phyloP scores from a whole-genome alignment of 2,797 vertebrate genomes.

The Scolopax bukidnonensis region DNA sequence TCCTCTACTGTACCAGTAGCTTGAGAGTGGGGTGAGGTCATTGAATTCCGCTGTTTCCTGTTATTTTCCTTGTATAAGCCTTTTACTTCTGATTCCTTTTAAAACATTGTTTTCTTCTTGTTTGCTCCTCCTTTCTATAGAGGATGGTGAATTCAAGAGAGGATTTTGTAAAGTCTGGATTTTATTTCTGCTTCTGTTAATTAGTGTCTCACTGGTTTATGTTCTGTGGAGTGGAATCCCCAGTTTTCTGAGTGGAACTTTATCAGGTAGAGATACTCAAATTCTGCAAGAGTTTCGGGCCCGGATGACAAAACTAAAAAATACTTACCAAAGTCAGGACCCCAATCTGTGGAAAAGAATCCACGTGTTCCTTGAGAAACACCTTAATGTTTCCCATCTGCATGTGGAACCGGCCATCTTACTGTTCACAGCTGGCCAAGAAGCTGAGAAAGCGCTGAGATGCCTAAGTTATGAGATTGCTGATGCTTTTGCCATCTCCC shows the following conservation, averaged over 20 bases:
- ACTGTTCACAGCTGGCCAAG: slow-evolving; percentile 84
- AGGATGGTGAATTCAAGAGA: neutral
- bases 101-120: neutral
- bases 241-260: neutral
- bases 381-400: slow-evolving; percentile 76
- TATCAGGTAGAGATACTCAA: slow-evolving; percentile 27
- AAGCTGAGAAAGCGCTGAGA: slow-evolving; percentile 83
- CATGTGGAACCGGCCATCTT: slow-evolving; percentile 88
- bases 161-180: neutral
- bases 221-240: neutral
- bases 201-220: neutral
- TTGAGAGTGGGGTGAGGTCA: neutral
- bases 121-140: neutral
- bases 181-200: neutral
- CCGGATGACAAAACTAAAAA: slow-evolving; percentile 71
- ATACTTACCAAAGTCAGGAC: slow-evolving; percentile 83
- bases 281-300: slow-evolving; percentile 71
- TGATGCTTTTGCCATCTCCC: slow-evolving; percentile 81
- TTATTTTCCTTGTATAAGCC: neutral
- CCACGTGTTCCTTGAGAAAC: slow-evolving; percentile 81
- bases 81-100: neutral
- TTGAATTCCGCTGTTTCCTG: neutral
- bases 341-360: slow-evolving; percentile 84
- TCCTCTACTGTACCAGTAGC: neutral
- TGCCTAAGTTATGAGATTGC: slow-evolving; percentile 88